Percentiles rank a stretch among this genome's conserved stretches.
phyloP scores from a whole-genome alignment of 2,113 vertebrate species.

The Paradoxurus hermaphroditus region DNA sequence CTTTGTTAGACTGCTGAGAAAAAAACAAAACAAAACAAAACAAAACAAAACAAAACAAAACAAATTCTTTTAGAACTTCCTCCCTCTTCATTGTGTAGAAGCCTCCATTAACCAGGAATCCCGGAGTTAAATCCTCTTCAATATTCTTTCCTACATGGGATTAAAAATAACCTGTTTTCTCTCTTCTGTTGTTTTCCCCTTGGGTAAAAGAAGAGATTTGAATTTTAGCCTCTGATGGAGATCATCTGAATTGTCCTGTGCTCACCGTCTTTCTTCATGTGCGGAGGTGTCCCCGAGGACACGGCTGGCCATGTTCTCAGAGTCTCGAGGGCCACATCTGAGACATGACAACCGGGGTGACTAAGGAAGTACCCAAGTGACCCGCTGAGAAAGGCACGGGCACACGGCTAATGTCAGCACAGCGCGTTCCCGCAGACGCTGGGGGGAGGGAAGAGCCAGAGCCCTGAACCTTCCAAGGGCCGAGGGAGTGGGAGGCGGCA shows the following conservation, averaged over 20 bases:
- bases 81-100: not conserved
- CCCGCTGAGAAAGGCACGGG: accelerated
- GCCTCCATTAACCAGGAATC: accelerated
- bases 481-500: constrained; percentile 24
- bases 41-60: too few species aligned
- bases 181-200: not conserved
- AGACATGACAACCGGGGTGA: accelerated
- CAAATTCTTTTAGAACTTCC: too few species aligned
- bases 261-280: not conserved
- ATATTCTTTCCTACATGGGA: not conserved
- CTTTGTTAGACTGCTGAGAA: not conserved
- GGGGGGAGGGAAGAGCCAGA: not conserved
- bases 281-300: not conserved
- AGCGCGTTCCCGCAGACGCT: accelerated
- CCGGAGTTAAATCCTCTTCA: not conserved
- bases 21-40: too few species aligned
- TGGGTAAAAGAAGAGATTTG: not conserved
- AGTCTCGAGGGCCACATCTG: not conserved
- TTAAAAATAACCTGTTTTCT: not conserved
- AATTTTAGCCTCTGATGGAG: not conserved
- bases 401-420: accelerated
- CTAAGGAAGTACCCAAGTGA: too few species aligned
- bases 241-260: too few species aligned
- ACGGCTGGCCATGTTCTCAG: accelerated
- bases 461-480: not conserved